Evolutionary conservation across 1,140 invertebrate genomes (phyloP).

Genomic region (Acromyrmex echinatior): DNA sequence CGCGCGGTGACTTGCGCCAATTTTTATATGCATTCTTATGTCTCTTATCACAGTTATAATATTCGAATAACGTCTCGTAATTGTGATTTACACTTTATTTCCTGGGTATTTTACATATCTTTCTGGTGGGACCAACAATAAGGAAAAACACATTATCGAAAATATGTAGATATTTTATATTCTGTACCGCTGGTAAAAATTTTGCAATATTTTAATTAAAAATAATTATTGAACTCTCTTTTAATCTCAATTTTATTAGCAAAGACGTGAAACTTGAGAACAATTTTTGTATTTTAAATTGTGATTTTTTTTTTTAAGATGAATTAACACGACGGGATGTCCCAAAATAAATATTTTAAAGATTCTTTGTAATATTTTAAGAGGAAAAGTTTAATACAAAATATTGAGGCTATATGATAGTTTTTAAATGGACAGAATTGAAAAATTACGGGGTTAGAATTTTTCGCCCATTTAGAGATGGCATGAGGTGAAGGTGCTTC

Average conservation of each 20-base stretch:
- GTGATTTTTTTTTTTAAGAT: not conserved
- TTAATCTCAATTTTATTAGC: not conserved
- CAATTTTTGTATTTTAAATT: not conserved
- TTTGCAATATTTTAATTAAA: not conserved
- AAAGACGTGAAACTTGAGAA: not conserved
- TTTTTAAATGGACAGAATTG: too few relatives aligned
- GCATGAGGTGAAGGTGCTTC: too few relatives aligned
- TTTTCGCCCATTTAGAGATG: too few relatives aligned
- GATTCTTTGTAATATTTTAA: too few relatives aligned
- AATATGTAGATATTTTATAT: not conserved
- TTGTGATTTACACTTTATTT: constrained; percentile 36
- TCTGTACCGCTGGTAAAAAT: not conserved
- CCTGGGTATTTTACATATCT: too few relatives aligned
- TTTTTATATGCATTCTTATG: constrained; percentile 16
- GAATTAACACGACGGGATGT: too few relatives aligned
- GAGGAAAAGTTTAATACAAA: too few relatives aligned
- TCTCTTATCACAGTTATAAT: not conserved
- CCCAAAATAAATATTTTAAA: too few relatives aligned
- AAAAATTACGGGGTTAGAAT: too few relatives aligned
- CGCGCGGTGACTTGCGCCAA: not conserved
- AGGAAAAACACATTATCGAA: too few relatives aligned
- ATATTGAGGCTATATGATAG: too few relatives aligned
- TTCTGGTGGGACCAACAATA: too few relatives aligned
- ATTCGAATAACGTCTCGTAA: not conserved
- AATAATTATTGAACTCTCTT: not conserved